These are phyloP conservation scores for Bucco capensis DNA, from an alignment of 2,113 vertebrate species.

Conservation along the genomic window DNA sequence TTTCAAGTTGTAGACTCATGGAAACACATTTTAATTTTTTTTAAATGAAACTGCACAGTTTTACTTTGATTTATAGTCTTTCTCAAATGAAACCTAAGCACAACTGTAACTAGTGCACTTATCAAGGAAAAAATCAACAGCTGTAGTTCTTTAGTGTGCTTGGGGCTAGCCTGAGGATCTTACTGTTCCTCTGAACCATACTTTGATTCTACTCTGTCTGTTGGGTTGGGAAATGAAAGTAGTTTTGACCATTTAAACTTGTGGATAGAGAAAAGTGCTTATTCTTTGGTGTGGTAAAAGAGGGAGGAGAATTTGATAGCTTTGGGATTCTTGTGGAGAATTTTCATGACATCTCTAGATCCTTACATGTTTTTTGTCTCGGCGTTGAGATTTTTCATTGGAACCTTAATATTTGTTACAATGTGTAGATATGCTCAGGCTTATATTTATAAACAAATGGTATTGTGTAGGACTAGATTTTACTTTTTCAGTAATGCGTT, in stretches of 20 bases:
- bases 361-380: background rate
- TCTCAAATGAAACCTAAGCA: background rate
- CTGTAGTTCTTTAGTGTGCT: constrained; percentile 1
- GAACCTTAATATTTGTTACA: background rate
- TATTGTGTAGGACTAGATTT: background rate
- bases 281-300: background rate
- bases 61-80: background rate
- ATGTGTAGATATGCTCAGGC: background rate
- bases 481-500: background rate
- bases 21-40: too few relatives aligned
- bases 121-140: background rate
- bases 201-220: constrained; percentile 46
- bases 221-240: constrained; percentile 33
- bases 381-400: background rate
- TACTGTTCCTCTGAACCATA: constrained; percentile 27
- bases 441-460: background rate
- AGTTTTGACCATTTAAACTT: constrained; percentile 14
- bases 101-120: background rate
- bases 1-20: background rate
- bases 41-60: background rate
- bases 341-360: background rate
- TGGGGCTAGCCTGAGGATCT: constrained; percentile 43
- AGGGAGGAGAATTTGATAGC: background rate
- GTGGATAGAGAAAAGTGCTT: background rate
- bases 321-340: background rate